Base-by-base conservation (phyloP, 2,888 invertebrate genomes). In the Coecobrya sp. region DNA sequence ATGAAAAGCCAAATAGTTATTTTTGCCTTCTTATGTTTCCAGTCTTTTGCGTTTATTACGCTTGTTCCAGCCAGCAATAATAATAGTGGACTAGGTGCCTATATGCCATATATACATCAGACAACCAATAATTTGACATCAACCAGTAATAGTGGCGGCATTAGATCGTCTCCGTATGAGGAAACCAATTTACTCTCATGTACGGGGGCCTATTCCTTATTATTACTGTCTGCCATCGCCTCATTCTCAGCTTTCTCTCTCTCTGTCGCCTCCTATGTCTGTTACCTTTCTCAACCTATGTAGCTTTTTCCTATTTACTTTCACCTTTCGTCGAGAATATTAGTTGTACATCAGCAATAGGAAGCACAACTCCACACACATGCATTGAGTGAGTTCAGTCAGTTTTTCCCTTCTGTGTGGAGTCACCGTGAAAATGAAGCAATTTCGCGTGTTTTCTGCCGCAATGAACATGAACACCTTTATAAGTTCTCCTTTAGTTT, bases 381-480 rank as follows among this genome's bases (percentile, higher is more conserved):
- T 19, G 13, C 84, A 16, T 36, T 65, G 7, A 13, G 25, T 8
- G 36, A 36, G 36, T 36, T 7, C 36, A 30, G 81, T 30, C 25
- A 52, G 36, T 81, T 55, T 25, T 81, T 55, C 22, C n/a, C 16
- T 62, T 62, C 27, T 36, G 85, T 92, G 88, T 92, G 85, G 88
- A 92, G 88, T 86, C 88, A 92, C 86, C 88, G 92, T 93, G 92
- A 92, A 93, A 93, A 92, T 93, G 92, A 94, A 93, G 89, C 92
- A 92, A 92, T 92, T 93, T 94, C 86, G 86, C 86, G 91, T 88
- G 91, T 93, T 93, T 93, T 94, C 93, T 90, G 88, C 91, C 59
- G 62, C 84, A 87, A 70, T 91, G 94, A 93, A 82, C 91, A 81
- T 55, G 52, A 81, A 81, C 81, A 87, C 88, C 84, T 89, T 84